phyloP scores from a whole-genome alignment of 2,797 vertebrate species.

The Peromyscus attwateri region DNA sequence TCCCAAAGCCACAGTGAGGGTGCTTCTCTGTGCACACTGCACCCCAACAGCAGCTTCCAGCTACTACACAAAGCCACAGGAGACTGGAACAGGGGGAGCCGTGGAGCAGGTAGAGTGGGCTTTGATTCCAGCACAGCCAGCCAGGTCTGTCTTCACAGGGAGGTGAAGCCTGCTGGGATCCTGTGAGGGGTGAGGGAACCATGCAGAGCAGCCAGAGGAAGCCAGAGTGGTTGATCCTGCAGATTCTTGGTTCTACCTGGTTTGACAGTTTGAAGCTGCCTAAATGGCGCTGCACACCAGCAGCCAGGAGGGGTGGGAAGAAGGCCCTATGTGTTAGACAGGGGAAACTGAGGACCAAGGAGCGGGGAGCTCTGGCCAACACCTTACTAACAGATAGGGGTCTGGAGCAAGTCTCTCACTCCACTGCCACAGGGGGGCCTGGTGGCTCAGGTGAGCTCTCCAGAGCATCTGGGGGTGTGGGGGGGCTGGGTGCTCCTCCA shows the following conservation, averaged over 20 bases:
- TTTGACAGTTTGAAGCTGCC: neutral
- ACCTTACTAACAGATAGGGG: neutral
- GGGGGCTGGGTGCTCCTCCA: too few relatives aligned
- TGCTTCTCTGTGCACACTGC: neutral
- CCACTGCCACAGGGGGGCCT: neutral
- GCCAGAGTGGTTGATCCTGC: too few relatives aligned
- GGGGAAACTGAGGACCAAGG: neutral
- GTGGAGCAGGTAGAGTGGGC: neutral
- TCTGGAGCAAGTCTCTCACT: neutral
- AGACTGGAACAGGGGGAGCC: neutral
- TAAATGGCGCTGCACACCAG: neutral
- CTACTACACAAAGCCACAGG: neutral
- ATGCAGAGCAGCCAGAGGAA: neutral
- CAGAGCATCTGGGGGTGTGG: fast-evolving
- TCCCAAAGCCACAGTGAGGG: neutral
- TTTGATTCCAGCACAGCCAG: neutral
- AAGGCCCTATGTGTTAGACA: neutral
- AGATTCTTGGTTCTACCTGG: neutral
- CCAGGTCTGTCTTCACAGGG: neutral
- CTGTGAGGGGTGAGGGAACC: fast-evolving
- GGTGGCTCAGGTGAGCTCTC: neutral
- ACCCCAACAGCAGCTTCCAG: too few relatives aligned
- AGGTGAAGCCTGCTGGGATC: neutral
- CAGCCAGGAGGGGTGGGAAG: fast-evolving
- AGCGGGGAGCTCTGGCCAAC: fast-evolving